phyloP scores from a whole-genome alignment of 2,888 invertebrate genomes.

The Ypsolopha scabrella region DNA sequence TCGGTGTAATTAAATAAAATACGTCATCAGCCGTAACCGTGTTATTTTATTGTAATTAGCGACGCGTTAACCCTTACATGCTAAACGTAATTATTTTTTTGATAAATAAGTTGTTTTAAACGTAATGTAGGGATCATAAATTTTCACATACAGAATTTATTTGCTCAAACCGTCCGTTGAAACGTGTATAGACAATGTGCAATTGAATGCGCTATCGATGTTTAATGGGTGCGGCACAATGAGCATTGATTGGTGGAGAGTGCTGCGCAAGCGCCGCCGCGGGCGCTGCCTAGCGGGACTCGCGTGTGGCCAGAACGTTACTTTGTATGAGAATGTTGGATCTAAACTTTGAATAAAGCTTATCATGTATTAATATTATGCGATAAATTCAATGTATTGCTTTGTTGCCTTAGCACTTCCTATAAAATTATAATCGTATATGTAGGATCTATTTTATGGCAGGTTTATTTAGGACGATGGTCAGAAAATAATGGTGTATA shows the following conservation, averaged over 20 bases:
- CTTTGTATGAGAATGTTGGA: too few species aligned
- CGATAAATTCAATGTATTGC: too few species aligned
- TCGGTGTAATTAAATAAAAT: background rate
- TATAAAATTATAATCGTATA: too few species aligned
- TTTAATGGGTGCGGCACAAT: conserved; percentile 41
- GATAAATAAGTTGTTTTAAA: too few species aligned
- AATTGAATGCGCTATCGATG: conserved; percentile 46
- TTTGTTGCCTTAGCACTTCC: too few species aligned
- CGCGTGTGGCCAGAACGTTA: conserved; percentile 35
- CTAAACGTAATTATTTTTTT: too few species aligned
- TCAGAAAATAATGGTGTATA: too few species aligned
- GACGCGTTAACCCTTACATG: background rate
- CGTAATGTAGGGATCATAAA: background rate
- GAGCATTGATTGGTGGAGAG: conserved; percentile 29
- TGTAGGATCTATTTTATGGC: too few species aligned
- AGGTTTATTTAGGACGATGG: too few species aligned
- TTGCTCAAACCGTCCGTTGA: background rate
- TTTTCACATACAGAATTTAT: background rate
- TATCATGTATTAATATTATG: too few species aligned
- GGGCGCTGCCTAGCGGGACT: conserved; percentile 26
- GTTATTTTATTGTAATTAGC: background rate
- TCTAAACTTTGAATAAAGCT: too few species aligned
- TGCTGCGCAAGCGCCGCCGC: conserved; percentile 18
- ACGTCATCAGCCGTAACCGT: background rate
- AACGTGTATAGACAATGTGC: conserved; percentile 22